These are phyloP conservation scores for Phaethon lepturus DNA, from an alignment of 2,113 vertebrate species.

Conservation along the genomic window DNA sequence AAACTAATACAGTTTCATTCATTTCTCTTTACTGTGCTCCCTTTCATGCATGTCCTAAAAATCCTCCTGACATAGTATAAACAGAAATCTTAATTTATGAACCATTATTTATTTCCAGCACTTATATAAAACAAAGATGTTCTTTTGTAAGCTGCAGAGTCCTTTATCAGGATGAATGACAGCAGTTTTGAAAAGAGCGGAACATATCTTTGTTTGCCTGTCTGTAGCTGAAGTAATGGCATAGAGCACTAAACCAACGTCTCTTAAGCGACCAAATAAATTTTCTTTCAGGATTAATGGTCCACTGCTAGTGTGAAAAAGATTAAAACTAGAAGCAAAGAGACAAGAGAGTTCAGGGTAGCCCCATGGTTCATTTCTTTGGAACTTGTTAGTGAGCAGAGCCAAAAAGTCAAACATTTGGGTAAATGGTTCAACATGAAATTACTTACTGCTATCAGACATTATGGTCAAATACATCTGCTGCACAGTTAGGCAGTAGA, in stretches of 20 bases:
- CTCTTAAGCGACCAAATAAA: conserved; percentile 38
- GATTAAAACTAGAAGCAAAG: conserved; percentile 31
- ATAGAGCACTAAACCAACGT: conserved; percentile 6
- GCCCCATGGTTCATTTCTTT: neutral
- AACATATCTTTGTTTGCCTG: conserved; percentile 37
- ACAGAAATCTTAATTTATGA: neutral
- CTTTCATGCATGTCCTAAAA: neutral
- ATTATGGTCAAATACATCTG: conserved; percentile 60
- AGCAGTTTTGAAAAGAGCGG: neutral
- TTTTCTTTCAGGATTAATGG: conserved; percentile 58
- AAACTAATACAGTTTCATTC: neutral
- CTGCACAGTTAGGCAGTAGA: conserved; percentile 2
- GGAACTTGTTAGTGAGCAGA: conserved; percentile 56
- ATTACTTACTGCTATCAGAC: conserved; percentile 44
- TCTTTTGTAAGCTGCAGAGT: neutral
- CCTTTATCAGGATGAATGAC: neutral
- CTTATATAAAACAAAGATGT: conserved; percentile 17
- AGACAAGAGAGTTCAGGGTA: neutral
- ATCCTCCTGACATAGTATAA: neutral
- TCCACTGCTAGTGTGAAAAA: conserved; percentile 16
- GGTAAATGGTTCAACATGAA: conserved; percentile 59
- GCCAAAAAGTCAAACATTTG: conserved; percentile 68
- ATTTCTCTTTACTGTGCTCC: neutral
- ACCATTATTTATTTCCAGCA: neutral
- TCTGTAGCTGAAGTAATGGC: conserved; percentile 19